Evolutionary conservation across 1,140 invertebrate genomes (phyloP).

Genomic region (Condylostylus longicornis): DNA sequence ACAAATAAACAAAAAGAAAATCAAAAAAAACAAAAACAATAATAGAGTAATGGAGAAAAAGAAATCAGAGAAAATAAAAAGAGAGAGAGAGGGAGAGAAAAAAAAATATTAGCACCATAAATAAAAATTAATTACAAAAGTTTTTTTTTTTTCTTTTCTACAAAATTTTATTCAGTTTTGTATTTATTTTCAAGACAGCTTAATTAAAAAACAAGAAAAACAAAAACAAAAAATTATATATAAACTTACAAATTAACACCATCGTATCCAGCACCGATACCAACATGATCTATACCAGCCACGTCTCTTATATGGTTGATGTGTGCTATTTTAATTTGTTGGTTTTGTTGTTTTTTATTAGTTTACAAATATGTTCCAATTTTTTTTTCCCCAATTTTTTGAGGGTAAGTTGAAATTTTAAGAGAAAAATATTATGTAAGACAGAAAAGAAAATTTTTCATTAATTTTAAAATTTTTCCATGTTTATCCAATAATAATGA

Average conservation of each 20-base stretch:
- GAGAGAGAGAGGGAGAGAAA: too few species aligned
- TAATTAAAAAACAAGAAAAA: neutral
- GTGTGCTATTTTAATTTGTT: slow-evolving; percentile 60
- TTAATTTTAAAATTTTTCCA: too few species aligned
- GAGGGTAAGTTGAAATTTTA: neutral
- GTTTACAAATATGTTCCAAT: neutral
- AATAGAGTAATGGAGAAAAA: too few species aligned
- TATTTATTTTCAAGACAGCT: neutral
- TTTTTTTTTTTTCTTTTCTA: neutral
- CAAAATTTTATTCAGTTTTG: neutral
- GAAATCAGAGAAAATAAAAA: too few species aligned
- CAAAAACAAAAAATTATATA: neutral
- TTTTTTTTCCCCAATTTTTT: neutral
- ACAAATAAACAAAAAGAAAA: neutral
- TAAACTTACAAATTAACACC: slow-evolving; percentile 63
- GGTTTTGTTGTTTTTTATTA: neutral
- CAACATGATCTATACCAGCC: slow-evolving; percentile 71
- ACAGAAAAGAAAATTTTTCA: neutral
- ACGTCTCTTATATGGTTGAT: slow-evolving; percentile 72
- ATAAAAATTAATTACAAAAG: neutral
- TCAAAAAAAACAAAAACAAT: too few species aligned
- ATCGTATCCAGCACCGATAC: slow-evolving; percentile 67
- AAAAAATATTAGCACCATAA: too few species aligned
- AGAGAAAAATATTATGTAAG: neutral
- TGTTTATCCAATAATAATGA: too few species aligned